Conservation (phyloP, 2,113 vertebrate genomes). For the Mus pahari region DNA sequence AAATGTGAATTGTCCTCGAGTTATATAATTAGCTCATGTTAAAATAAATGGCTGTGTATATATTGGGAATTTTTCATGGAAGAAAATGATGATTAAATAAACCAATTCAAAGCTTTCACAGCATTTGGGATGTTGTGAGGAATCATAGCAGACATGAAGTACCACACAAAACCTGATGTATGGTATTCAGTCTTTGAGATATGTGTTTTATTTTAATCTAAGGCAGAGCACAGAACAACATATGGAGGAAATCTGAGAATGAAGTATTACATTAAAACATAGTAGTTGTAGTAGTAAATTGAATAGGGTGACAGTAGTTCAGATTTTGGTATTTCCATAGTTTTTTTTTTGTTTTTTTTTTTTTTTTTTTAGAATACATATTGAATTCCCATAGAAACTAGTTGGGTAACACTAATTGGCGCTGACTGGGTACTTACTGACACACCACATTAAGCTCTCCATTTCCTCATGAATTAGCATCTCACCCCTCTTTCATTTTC, state of each 20-base stretch:
- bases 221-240: not conserved
- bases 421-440: not conserved
- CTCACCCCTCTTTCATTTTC: not conserved
- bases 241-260: not conserved
- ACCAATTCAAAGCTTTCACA: slow-evolving; percentile 17
- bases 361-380: not conserved
- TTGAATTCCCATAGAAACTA: not conserved
- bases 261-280: not conserved
- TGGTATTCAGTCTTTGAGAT: not conserved
- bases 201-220: not conserved
- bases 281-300: not conserved
- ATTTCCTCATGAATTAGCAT: not conserved
- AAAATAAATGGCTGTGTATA: not conserved
- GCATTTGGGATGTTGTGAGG: not conserved
- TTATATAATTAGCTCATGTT: not conserved
- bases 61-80: not conserved
- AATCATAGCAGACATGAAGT: not conserved
- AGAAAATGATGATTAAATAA: not conserved
- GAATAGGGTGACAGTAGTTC: not conserved
- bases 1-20: slow-evolving; percentile 44
- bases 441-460: not conserved
- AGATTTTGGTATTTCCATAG: not conserved
- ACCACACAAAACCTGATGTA: not conserved
- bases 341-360: slow-evolving; percentile 4
- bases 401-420: not conserved